Base-by-base conservation (phyloP, 1,140 invertebrate species). In the Thaumatotibia leucotreta region DNA sequence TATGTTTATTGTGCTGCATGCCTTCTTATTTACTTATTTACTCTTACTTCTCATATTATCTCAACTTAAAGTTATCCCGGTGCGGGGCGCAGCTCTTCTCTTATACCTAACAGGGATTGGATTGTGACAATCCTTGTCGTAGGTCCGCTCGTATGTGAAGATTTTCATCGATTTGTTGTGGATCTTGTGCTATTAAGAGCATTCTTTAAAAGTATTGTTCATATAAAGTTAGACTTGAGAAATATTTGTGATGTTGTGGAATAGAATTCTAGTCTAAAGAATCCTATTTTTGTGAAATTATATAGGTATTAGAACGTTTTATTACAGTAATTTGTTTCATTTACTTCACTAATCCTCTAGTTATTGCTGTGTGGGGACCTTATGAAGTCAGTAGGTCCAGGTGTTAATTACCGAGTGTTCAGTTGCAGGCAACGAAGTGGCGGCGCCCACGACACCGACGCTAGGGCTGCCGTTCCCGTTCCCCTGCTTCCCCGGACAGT, bases 401-500 rank as follows among this genome's bases (percentile, higher is more conserved):
- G 23, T 27, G 11, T 31, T 33, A 54, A 79, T 67, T 20, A 11
- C 58, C 17, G 11, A 63, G 67, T 75, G 33, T 78, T 82, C 69
- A 84, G 86, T 89, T 89, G 75, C 88, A 88, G 88, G 80, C 54
- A 70, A 77, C 22, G 74, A 39, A 4, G 73, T 73, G 20, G 64
- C 74, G 11, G 68, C 78, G 4, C 85, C 87, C 35, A 52, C 78
- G 4, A 80, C 84, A 32, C 85, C 86, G 14, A 88, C 86, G 0
- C 64, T 88, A 65, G 86, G 88, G 0, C 64, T 88, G 65, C 88
- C 86, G 65, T 88, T 88, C 62, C 88, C 87, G 14, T 91, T 89
- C 66, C 88, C 86, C 2, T 89, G 87, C 70, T 89, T 91, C 63
- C 88, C 88, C 1, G 88, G 88, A 6, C 88, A 91, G 73, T 91